phyloP scores from a whole-genome alignment of 2,113 vertebrate genomes.

The Nothocercus julius region DNA sequence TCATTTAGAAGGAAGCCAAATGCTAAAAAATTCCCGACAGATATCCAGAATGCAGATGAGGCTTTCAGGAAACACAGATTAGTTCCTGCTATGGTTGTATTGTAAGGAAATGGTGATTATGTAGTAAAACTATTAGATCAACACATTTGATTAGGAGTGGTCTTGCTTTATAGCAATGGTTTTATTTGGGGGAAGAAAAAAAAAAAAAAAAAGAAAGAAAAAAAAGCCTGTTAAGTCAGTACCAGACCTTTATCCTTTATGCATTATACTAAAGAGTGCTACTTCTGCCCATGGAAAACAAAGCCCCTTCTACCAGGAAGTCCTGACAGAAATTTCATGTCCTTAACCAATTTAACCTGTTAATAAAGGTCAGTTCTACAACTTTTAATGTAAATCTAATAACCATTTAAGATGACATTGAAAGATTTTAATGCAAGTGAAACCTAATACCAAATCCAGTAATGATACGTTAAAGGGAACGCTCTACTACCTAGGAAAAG shows the following conservation, averaged over 20 bases:
- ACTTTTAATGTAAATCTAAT: neutral
- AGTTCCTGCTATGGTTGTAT: neutral
- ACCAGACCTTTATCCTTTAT: neutral
- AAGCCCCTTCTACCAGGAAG: neutral
- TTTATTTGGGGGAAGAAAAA: too few relatives aligned
- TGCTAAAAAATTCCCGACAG: neutral
- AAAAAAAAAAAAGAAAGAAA: too few relatives aligned
- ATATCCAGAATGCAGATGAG: neutral
- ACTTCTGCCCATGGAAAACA: neutral
- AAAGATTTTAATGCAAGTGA: constrained; percentile 20
- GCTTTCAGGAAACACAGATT: neutral
- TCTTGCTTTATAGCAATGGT: neutral
- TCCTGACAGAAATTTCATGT: neutral
- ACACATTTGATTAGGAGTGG: neutral
- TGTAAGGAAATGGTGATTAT: neutral
- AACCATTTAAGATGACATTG: neutral
- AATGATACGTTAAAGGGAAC: neutral
- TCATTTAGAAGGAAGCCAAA: constrained; percentile 50
- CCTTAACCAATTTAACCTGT: neutral
- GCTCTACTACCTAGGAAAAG: neutral
- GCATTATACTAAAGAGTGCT: accelerated
- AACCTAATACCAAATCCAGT: neutral
- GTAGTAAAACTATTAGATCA: neutral
- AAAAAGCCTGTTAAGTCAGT: neutral
- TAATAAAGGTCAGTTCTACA: neutral